Evolutionary conservation across 2,113 vertebrate genomes (phyloP).

Genomic region (Danionella cerebrum): DNA sequence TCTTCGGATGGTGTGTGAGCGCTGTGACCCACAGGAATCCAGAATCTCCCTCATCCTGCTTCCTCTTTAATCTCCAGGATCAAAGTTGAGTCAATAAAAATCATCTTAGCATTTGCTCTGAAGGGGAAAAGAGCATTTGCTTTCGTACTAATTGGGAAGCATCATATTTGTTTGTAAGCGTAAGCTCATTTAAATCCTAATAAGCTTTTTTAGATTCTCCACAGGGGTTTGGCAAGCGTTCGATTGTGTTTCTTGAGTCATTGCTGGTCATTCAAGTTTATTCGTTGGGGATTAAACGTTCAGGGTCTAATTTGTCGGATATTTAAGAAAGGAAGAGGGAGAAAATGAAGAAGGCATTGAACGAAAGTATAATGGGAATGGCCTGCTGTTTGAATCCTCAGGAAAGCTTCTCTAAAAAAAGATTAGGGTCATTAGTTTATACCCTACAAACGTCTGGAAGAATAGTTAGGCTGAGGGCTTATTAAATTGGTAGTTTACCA

Average conservation of each 20-base stretch:
- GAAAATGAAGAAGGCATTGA: too few species aligned
- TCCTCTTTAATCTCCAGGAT: slow-evolving; percentile 80
- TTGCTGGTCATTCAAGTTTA: neutral
- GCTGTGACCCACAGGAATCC: slow-evolving; percentile 72
- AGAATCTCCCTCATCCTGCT: slow-evolving; percentile 65
- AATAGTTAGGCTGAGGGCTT: too few species aligned
- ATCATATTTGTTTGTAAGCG: slow-evolving; percentile 26
- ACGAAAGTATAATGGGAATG: too few species aligned
- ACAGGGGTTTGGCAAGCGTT: neutral
- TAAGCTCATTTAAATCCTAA: slow-evolving; percentile 43
- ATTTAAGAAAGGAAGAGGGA: too few species aligned
- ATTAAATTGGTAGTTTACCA: too few species aligned
- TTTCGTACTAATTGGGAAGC: slow-evolving; percentile 44
- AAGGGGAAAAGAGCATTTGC: slow-evolving; percentile 29
- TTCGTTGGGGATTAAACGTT: too few species aligned
- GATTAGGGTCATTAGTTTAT: too few species aligned
- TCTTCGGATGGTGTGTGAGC: slow-evolving; percentile 49
- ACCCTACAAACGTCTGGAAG: too few species aligned
- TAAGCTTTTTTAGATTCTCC: slow-evolving; percentile 24
- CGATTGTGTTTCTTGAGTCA: neutral
- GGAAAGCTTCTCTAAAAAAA: too few species aligned
- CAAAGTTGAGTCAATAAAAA: slow-evolving; percentile 81
- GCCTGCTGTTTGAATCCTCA: too few species aligned
- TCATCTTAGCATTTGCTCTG: slow-evolving; percentile 58
- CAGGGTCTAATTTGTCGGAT: too few species aligned